Percentiles rank a stretch among this genome's conserved stretches.
These are phyloP conservation scores for Lutjanus argentimaculatus DNA, from an alignment of 2,797 vertebrate genomes.

Conservation along the genomic window DNA sequence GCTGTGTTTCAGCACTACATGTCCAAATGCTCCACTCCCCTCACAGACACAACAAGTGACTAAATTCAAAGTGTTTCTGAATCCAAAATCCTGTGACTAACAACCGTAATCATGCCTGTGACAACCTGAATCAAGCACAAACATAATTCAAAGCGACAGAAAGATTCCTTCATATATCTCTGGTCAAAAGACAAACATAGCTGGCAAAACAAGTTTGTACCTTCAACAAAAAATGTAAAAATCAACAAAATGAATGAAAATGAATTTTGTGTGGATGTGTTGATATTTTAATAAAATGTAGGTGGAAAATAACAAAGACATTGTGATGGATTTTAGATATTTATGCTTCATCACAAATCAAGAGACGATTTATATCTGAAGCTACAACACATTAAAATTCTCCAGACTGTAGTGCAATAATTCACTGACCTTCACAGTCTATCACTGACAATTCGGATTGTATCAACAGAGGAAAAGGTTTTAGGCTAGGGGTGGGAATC, in stretches of 20 bases:
- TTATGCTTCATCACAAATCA: slow-evolving; percentile 12
- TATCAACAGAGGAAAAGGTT: not conserved
- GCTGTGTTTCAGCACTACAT: slow-evolving; percentile 16
- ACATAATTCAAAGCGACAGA: not conserved
- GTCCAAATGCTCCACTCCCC: not conserved
- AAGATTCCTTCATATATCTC: not conserved
- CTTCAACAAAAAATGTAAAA: slow-evolving; percentile 17
- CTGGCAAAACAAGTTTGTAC: not conserved
- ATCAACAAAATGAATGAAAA: slow-evolving; percentile 8
- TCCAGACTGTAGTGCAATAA: not conserved
- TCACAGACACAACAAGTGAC: slow-evolving; percentile 6
- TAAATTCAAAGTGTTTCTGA: slow-evolving; percentile 3
- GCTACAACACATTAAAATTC: not conserved
- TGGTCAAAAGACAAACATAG: slow-evolving; percentile 15
- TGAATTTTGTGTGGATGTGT: slow-evolving; percentile 26
- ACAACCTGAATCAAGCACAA: not conserved
- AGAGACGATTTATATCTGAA: not conserved
- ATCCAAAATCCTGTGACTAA: slow-evolving; percentile 4
- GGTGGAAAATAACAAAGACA: slow-evolving; percentile 37
- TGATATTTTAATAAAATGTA: slow-evolving; percentile 37
- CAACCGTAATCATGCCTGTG: not conserved
- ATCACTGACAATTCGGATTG: not conserved
- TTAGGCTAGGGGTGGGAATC: not conserved
- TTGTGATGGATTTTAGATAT: slow-evolving; percentile 36
- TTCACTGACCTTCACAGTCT: not conserved